Base-by-base conservation (phyloP, 2,113 vertebrate genomes). In the Bostrychus sinensis region DNA sequence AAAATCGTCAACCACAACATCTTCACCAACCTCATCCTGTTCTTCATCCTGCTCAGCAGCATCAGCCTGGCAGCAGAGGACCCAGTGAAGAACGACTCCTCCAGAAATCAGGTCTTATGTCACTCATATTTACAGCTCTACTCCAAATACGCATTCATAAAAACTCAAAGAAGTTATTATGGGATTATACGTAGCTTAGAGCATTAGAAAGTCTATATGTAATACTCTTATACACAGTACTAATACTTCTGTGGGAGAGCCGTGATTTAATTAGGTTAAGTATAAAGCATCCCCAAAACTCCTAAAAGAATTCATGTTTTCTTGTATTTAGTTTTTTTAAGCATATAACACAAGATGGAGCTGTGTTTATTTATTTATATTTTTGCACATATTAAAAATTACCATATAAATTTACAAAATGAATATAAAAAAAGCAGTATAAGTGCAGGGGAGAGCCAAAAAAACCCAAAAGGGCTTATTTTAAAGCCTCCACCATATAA, bases 21-120 rank as follows among this genome's bases (percentile, higher is more conserved):
- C 91, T 99, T 99, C 93, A 99, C 97, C 92, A 99, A 99, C 93
- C 93, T 99, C 87, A 99, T 99, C 92, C 95, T 99, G 26, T 97
- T 99, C 90, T 99, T 99, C 93, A 99, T 99, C 82, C 91, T 99
- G 92, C 94, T 99, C 83, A 99, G 97, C 91, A 99, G 97, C 91
- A 95, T 99, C 80, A 98, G 97, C 57, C 86, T 99, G 88, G 97
- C 97, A 30, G 97, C 97, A 1, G 97, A 99, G 80, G 97, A 99
- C 76, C 97, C 97, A 0, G 97, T 99, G 42, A 89, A 93, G 66
- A 95, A 96, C 62, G 89, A 93, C 79, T 98, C 97, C 75, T 95
- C 94, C 85, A 94, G 97, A 90, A 99, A 99, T 78, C 88, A 95
- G 90, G 97, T 99, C n/a, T 26, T 7, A 17, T 25, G 30, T 14